A percentile compares a stretch with the other conserved stretches of the same genome.
Evolutionary conservation across 2,113 vertebrate species (phyloP).

Genomic region (Ceratotherium simum): DNA sequence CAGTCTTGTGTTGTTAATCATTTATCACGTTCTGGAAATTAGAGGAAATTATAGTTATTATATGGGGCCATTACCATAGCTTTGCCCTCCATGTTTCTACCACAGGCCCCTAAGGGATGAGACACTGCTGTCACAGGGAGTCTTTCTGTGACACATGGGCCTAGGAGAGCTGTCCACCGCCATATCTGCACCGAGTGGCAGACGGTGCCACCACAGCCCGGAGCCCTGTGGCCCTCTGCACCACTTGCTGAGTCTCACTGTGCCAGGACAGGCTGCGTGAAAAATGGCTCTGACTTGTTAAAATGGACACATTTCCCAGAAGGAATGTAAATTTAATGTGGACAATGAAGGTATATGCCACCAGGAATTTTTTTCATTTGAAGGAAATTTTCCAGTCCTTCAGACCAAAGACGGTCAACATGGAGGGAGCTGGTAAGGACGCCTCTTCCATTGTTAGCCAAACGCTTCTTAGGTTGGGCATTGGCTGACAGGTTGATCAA

Average conservation of each 20-base stretch:
- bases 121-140: accelerated
- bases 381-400: neutral
- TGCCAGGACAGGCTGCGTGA: accelerated
- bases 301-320: neutral
- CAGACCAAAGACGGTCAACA: neutral
- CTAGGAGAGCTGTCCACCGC: neutral
- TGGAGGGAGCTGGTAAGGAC: no score
- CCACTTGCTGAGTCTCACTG: accelerated
- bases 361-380: neutral
- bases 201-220: accelerated
- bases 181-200: accelerated
- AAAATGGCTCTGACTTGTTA: neutral
- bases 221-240: neutral
- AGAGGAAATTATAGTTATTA: neutral
- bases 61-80: neutral
- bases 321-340: neutral
- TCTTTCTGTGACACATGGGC: accelerated
- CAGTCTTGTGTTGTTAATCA: neutral
- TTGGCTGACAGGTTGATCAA: accelerated
- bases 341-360: no score
- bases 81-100: neutral
- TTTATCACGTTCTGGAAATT: neutral
- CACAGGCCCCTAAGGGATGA: accelerated
- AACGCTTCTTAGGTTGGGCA: no score
- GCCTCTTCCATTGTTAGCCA: neutral